phyloP scores from a whole-genome alignment of 1,140 invertebrate species.

The Tachypleus tridentatus region DNA sequence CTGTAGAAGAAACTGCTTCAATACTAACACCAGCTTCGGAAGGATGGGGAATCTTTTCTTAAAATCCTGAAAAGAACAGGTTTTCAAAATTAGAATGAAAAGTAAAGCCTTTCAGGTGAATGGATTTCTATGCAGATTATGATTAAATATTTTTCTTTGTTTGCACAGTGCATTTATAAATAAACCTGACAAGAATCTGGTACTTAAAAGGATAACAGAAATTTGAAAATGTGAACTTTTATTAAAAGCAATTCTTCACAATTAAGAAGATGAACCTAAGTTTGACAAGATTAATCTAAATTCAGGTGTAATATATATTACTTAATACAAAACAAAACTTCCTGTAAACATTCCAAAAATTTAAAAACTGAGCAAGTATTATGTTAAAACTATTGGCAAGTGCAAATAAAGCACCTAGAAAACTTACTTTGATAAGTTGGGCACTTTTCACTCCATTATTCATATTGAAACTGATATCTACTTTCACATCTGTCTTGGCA shows the following conservation, averaged over 20 bases:
- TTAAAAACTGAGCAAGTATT: background rate
- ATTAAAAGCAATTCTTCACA: no score
- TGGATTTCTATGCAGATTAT: no score
- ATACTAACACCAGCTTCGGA: constrained; percentile 84
- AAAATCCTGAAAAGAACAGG: constrained; percentile 31
- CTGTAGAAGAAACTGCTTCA: constrained; percentile 95
- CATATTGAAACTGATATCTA: constrained; percentile 97
- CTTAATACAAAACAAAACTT: no score
- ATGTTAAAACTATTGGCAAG: background rate
- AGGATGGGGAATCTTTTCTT: constrained; percentile 60
- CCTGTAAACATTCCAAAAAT: no score
- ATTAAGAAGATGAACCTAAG: no score
- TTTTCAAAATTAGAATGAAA: background rate
- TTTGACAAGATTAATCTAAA: no score
- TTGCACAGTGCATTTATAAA: background rate
- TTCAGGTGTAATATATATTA: no score
- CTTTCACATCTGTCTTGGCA: constrained; percentile 77
- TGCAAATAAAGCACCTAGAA: constrained; percentile 8
- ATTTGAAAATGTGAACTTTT: no score
- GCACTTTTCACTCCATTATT: constrained; percentile 89
- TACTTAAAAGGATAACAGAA: no score
- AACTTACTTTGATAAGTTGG: constrained; percentile 67
- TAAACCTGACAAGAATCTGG: no score
- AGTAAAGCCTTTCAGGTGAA: background rate
- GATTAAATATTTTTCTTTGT: no score